Conservation (phyloP, 2,797 vertebrate species). For the Halcyon badia region DNA sequence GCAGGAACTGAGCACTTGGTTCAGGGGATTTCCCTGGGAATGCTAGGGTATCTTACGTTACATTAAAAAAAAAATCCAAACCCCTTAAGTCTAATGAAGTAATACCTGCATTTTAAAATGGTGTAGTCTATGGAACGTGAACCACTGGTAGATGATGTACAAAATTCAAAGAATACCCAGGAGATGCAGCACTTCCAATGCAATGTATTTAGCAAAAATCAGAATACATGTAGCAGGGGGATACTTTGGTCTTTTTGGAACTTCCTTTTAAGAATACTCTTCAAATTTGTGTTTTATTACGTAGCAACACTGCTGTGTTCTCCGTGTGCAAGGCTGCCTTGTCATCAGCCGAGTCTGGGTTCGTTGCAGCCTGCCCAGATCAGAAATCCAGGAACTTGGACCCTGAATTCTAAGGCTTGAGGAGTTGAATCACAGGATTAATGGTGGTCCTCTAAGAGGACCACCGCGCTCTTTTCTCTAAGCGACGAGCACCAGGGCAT, state of each 20-base stretch:
- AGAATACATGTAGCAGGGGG: not conserved
- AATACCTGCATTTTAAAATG: not conserved
- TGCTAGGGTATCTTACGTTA: too few species aligned
- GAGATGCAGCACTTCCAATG: not conserved
- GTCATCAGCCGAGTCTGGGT: not conserved
- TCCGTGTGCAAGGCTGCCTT: not conserved
- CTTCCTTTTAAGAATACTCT: not conserved
- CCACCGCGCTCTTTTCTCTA: not conserved
- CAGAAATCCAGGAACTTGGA: not conserved
- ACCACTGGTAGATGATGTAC: not conserved
- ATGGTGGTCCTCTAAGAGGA: not conserved
- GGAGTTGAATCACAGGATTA: not conserved
- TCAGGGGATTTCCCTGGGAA: not conserved
- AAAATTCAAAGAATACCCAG: not conserved
- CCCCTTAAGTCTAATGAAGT: not conserved
- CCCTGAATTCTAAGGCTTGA: not conserved
- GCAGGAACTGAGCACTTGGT: not conserved
- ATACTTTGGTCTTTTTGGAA: not conserved
- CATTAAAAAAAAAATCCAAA: not conserved
- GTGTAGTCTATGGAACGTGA: not conserved
- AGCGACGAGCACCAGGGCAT: not conserved
- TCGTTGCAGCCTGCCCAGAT: not conserved
- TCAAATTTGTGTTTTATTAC: fast-evolving
- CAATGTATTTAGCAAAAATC: not conserved
- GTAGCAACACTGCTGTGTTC: not conserved